Evolutionary conservation across 2,888 invertebrate genomes (phyloP), one percentile per base, ranked within the genome.

Genomic region (Hyposoter dolosus): DNA sequence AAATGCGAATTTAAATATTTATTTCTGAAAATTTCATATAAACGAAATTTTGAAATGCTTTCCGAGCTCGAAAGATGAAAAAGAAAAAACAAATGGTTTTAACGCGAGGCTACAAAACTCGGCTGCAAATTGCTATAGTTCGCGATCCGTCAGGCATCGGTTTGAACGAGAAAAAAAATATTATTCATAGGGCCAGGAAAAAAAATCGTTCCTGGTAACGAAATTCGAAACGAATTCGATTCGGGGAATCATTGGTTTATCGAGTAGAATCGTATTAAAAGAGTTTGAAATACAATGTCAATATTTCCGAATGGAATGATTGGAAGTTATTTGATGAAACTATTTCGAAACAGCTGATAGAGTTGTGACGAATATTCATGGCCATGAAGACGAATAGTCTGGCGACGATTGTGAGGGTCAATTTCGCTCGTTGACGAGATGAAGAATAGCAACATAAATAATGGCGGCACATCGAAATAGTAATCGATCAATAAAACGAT

Each of bases 351-450:
- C 85, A 66, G 28, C 45, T 47, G 75, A 47, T 69, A 45, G 71
- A 72, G 65, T 43, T 65, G 71, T 71, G 79, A 71, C 82, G 76
- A 76, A 74, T 40, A 65, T 72, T 83, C 82, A 85, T 66, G 85
- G 85, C 47, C 83, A 66, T 66, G 83, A 82, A 82, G 82, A 82
- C 68, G 75, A 82, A 80, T 72, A 72, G 63, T 80, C 80, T 63
- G 80, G 80, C 80, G 65, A 72, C 17, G 56, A 82, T 74, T 82
- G 74, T 53, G 81, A 82, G 82, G 82, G 82, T 82, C 82, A 68
- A 75, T 75, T 60, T 68, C 65, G 80, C 79, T 69, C 69, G 32
- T 79, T 56, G 79, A 79, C 69, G 23, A 40, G 19, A 50, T 17
- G 23, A 53, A 77, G 32, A 66, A 50, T 43, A 43, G 60, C 60